phyloP scores from a whole-genome alignment of 1,140 invertebrate species.

The Nymphalis io region DNA sequence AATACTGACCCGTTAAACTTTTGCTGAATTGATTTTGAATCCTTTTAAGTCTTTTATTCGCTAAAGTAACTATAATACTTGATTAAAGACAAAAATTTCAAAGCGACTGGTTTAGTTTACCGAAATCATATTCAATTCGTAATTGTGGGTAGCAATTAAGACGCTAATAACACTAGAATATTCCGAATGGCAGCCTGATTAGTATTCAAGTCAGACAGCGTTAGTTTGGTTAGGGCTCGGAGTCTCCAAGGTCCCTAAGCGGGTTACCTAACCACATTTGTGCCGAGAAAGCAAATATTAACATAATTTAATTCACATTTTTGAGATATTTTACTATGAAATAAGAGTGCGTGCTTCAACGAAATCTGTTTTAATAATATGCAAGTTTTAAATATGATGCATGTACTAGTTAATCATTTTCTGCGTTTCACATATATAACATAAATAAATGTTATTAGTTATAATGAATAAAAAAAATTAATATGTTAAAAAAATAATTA shows the following conservation, averaged over 20 bases:
- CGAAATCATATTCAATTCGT: background rate
- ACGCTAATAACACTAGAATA: background rate
- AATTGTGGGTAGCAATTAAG: slow-evolving; percentile 2
- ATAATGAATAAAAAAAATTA: no score
- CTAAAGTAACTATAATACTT: no score
- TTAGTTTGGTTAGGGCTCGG: slow-evolving; percentile 16
- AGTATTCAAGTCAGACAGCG: slow-evolving; percentile 18
- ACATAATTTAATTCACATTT: slow-evolving; percentile 4
- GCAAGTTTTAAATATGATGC: no score
- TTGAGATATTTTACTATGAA: background rate
- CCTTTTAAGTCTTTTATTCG: no score
- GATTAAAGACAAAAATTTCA: background rate
- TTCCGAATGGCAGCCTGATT: slow-evolving; percentile 4
- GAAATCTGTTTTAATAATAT: background rate
- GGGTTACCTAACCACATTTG: slow-evolving; percentile 8
- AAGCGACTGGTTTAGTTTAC: background rate
- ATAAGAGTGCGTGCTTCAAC: background rate
- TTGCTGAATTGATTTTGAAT: no score
- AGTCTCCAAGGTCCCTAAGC: slow-evolving; percentile 12
- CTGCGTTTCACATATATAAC: no score
- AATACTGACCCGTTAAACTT: no score
- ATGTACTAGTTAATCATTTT: no score
- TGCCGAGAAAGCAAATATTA: slow-evolving; percentile 6
- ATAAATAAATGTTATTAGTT: no score
- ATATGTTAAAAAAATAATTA: no score